These are phyloP conservation scores for Euglossa dilemma DNA, from an alignment of 1,140 invertebrate species.

Conservation along the genomic window DNA sequence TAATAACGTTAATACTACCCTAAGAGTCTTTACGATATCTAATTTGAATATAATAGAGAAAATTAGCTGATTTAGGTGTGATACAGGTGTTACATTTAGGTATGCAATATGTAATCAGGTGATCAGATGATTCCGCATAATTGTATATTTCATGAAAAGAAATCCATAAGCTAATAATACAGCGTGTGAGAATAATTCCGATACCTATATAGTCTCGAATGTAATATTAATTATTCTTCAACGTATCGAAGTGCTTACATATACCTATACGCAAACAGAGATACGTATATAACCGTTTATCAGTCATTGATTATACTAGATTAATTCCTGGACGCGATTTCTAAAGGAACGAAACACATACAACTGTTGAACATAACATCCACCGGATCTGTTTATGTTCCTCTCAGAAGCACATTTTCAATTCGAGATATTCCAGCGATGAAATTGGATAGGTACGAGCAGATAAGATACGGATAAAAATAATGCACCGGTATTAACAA, in stretches of 20 bases:
- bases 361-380: background rate
- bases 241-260: too few relatives aligned
- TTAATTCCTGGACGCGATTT: background rate
- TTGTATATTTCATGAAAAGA: background rate
- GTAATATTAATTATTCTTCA: too few relatives aligned
- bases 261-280: too few relatives aligned
- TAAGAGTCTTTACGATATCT: too few relatives aligned
- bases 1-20: too few relatives aligned
- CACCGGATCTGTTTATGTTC: background rate
- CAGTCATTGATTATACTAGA: too few relatives aligned
- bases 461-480: constrained; percentile 9
- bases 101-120: too few relatives aligned
- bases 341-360: background rate
- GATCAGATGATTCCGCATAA: background rate
- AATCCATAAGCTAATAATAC: background rate
- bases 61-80: too few relatives aligned
- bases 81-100: too few relatives aligned
- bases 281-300: too few relatives aligned
- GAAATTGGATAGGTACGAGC: background rate
- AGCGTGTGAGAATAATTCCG: background rate
- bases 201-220: background rate
- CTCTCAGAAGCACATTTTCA: background rate
- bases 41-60: too few relatives aligned
- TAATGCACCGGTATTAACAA: constrained; percentile 7
- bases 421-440: background rate